Percentiles rank a stretch among this genome's conserved stretches.
These are phyloP conservation scores for Lepidochrysops patricia DNA, from an alignment of 2,888 invertebrate genomes.

Conservation along the genomic window DNA sequence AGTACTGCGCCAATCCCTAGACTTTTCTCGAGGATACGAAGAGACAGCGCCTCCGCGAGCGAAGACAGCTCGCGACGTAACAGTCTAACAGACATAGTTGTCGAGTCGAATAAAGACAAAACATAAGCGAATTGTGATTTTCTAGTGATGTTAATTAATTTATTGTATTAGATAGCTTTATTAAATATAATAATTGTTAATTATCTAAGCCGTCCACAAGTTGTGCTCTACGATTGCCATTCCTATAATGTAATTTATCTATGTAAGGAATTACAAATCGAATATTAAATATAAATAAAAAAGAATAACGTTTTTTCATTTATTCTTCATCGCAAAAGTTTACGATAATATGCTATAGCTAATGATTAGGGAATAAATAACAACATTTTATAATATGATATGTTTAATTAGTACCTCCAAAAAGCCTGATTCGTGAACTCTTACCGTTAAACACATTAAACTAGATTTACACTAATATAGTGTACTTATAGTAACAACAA, in stretches of 20 bases:
- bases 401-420: constrained; percentile 46
- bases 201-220: constrained; percentile 22
- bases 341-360: neutral
- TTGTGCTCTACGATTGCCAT: constrained; percentile 14
- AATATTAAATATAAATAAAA: neutral
- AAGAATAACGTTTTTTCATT: neutral
- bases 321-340: neutral
- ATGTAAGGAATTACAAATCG: neutral
- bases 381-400: constrained; percentile 34
- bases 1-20: constrained; percentile 56
- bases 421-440: constrained; percentile 26
- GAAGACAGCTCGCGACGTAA: constrained; percentile 52
- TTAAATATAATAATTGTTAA: constrained; percentile 13
- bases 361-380: constrained; percentile 14
- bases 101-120: constrained; percentile 66
- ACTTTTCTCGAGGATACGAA: constrained; percentile 58
- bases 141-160: constrained; percentile 42
- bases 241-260: constrained; percentile 18
- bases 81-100: constrained; percentile 66
- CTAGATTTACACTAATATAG: constrained; percentile 71
- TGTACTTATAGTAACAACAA: constrained; percentile 49
- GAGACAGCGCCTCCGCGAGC: constrained; percentile 43
- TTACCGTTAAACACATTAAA: constrained; percentile 34
- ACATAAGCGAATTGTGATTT: constrained; percentile 47
- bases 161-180: constrained; percentile 37